A percentile compares a stretch with the other conserved stretches of the same genome.
Evolutionary conservation across 23 tunicate genomes (phyloP).

Genomic region (Diplosoma virens): DNA sequence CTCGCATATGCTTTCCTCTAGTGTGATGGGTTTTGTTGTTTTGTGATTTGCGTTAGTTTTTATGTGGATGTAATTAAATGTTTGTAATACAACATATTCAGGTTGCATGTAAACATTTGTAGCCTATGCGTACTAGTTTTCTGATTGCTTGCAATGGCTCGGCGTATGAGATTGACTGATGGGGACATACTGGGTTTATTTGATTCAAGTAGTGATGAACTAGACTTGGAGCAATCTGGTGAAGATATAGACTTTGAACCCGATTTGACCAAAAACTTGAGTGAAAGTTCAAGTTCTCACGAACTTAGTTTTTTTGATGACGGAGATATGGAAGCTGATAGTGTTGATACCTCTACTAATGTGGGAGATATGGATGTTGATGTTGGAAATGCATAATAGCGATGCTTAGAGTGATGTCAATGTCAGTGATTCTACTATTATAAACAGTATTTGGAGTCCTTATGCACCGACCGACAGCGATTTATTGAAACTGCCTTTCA

Average conservation of each 20-base stretch:
- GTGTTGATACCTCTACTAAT: not conserved
- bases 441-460: slow-evolving; percentile 12
- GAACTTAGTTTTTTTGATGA: slow-evolving; percentile 14
- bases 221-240: not conserved
- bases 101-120: not conserved
- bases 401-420: slow-evolving; percentile 9
- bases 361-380: slow-evolving; percentile 15
- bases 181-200: slow-evolving; percentile 9
- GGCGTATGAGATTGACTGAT: not conserved
- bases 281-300: slow-evolving; percentile 28
- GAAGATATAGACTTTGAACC: slow-evolving; percentile 26
- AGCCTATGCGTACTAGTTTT: not conserved
- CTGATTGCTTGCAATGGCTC: slow-evolving; percentile 3
- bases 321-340: slow-evolving; percentile 35
- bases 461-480: slow-evolving; percentile 33
- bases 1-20: slow-evolving; percentile 21
- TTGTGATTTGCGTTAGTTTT: not conserved
- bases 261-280: slow-evolving; percentile 13
- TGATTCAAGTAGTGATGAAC: slow-evolving; percentile 28
- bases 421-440: slow-evolving; percentile 17
- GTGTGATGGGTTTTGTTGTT: slow-evolving; percentile 12
- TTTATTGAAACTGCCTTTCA: slow-evolving; percentile 23
- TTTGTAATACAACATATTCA: slow-evolving; percentile 6
- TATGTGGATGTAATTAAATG: slow-evolving; percentile 1
- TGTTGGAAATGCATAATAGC: slow-evolving; percentile 4